Conservation (phyloP, 2,113 vertebrate species). For the Lamprologus tigripictilis region DNA sequence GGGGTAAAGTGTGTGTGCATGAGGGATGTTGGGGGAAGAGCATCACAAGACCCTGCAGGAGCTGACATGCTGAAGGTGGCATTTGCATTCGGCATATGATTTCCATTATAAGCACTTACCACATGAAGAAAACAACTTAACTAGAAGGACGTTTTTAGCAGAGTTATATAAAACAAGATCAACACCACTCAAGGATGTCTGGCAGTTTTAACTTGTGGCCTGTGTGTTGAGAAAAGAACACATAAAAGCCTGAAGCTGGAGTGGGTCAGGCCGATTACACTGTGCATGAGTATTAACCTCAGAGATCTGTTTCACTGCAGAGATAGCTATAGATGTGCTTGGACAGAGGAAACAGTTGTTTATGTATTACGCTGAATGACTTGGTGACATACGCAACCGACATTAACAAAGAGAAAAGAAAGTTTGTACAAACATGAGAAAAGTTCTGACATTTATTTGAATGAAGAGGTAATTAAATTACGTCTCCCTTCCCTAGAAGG, state of each 20-base stretch:
- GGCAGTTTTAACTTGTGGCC: background rate
- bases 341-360: constrained; percentile 18
- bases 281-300: constrained; percentile 17
- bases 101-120: constrained; percentile 32
- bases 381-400: background rate
- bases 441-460: background rate
- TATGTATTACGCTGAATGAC: constrained; percentile 12
- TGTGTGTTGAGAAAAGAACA: background rate
- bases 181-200: background rate
- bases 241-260: background rate
- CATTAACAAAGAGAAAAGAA: background rate
- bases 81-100: constrained; percentile 46
- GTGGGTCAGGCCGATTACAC: background rate
- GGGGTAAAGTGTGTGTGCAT: background rate
- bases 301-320: constrained; percentile 4
- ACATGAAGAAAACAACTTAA: constrained; percentile 22
- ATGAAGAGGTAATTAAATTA: background rate
- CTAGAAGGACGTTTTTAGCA: background rate
- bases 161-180: background rate
- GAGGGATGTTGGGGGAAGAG: background rate
- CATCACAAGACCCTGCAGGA: constrained; percentile 39
- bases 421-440: background rate
- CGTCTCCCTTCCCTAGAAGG: background rate
- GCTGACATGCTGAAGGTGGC: constrained; percentile 4
- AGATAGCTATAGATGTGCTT: constrained; percentile 4